A percentile compares a stretch with the other conserved stretches of the same genome.
phyloP scores from a whole-genome alignment of 2,888 invertebrate genomes.

The Phlogophora meticulosa region DNA sequence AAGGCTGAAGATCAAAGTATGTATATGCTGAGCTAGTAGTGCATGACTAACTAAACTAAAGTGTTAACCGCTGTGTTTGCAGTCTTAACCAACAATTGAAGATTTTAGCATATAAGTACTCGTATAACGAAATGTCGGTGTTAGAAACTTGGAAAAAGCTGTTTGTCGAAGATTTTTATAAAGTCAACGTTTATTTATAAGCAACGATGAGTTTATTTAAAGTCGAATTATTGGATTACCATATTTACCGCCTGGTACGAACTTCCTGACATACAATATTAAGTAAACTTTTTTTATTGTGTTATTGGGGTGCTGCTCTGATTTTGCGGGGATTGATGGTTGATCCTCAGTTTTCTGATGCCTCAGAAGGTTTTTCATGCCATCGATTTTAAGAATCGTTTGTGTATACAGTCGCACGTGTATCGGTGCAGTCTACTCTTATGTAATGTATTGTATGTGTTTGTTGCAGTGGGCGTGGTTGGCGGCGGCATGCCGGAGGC shows the following conservation, averaged over 20 bases:
- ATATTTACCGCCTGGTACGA: conserved; percentile 26
- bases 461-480: conserved; percentile 88
- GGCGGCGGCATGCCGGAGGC: conserved; percentile 87
- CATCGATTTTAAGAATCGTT: background rate
- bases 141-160: conserved; percentile 4
- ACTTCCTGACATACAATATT: conserved; percentile 16
- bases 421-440: conserved; percentile 2
- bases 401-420: background rate
- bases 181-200: conserved; percentile 28
- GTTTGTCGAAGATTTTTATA: conserved; percentile 9
- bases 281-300: conserved; percentile 8
- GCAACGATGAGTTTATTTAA: conserved; percentile 27
- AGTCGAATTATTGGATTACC: conserved; percentile 34
- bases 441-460: conserved; percentile 29
- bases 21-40: conserved; percentile 16
- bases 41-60: background rate
- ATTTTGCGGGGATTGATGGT: conserved; percentile 1
- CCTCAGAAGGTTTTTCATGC: background rate
- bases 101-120: conserved; percentile 10
- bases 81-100: conserved; percentile 8
- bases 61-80: conserved; percentile 11
- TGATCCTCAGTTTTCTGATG: background rate
- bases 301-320: conserved; percentile 1
- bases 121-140: conserved; percentile 2
- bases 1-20: conserved; percentile 14